Evolutionary conservation across 2,888 invertebrate species (phyloP).

Genomic region (Papilio elwesi): DNA sequence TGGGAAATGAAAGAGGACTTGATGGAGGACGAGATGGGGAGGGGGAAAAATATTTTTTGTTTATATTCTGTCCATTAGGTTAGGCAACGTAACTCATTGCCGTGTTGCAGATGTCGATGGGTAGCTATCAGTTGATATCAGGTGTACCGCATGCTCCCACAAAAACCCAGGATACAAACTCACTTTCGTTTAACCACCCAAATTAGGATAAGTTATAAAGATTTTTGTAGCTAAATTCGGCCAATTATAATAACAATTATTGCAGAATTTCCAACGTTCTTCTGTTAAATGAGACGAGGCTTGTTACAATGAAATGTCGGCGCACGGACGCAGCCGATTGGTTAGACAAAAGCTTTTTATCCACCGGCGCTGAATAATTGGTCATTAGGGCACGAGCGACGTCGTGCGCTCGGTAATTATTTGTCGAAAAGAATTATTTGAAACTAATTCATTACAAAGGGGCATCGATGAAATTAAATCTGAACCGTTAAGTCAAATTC

Average conservation of each 20-base stretch:
- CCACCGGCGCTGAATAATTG: conserved; percentile 15
- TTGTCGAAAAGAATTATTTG: conserved; percentile 14
- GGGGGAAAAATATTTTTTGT: too few species aligned
- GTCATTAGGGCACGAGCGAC: conserved; percentile 20
- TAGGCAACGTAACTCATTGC: too few species aligned
- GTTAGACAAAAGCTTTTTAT: conserved; percentile 6
- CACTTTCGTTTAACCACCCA: too few species aligned
- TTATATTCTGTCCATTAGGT: too few species aligned
- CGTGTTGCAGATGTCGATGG: too few species aligned
- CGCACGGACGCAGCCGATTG: not conserved
- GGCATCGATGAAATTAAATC: not conserved
- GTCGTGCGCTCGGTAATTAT: conserved; percentile 2
- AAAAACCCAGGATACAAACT: too few species aligned
- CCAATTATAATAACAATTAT: not conserved
- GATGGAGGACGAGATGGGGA: too few species aligned
- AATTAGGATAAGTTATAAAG: not conserved
- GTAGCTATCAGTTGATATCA: too few species aligned
- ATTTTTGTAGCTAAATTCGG: not conserved
- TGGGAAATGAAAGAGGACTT: too few species aligned
- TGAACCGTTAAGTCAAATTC: not conserved
- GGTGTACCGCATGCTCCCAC: too few species aligned
- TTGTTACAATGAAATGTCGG: not conserved
- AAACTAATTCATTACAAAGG: not conserved
- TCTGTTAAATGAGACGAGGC: not conserved
- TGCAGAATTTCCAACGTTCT: not conserved